phyloP scores from a whole-genome alignment of 2,888 invertebrate genomes.

The Sthenelais limicola region DNA sequence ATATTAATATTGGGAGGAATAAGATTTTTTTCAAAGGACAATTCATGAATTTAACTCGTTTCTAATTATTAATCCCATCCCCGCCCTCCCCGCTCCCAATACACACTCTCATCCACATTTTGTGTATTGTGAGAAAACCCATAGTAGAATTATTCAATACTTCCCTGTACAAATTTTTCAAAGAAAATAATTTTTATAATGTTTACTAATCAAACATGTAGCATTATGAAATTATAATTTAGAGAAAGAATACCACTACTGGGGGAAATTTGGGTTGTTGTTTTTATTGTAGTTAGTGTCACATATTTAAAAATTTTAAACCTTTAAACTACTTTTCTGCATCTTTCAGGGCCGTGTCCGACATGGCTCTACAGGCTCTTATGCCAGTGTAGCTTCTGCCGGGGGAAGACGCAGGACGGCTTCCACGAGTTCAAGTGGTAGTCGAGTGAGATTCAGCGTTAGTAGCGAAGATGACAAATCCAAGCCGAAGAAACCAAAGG shows the following conservation, averaged over 20 bases:
- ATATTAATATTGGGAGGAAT: too few species aligned
- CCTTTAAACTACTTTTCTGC: too few species aligned
- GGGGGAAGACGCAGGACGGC: neutral
- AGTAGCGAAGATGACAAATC: neutral
- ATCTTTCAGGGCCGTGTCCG: slow-evolving; percentile 1
- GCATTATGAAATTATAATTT: neutral
- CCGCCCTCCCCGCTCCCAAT: too few species aligned
- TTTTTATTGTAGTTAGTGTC: neutral
- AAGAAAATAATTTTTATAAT: too few species aligned
- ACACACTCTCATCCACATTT: too few species aligned
- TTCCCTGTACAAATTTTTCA: too few species aligned
- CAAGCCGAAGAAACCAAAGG: neutral
- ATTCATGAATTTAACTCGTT: too few species aligned
- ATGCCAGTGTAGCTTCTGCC: neutral
- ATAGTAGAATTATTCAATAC: too few species aligned
- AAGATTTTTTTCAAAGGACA: too few species aligned
- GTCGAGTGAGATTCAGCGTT: slow-evolving; percentile 7
- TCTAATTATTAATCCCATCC: too few species aligned
- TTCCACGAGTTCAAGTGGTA: neutral
- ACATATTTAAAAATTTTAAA: neutral
- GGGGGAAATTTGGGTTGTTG: neutral
- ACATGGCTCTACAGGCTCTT: slow-evolving; percentile 5
- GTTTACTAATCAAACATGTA: neutral
- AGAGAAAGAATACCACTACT: neutral
- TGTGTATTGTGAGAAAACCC: too few species aligned